phyloP scores from a whole-genome alignment of 2,797 vertebrate genomes.

The Austrolebias charrua region DNA sequence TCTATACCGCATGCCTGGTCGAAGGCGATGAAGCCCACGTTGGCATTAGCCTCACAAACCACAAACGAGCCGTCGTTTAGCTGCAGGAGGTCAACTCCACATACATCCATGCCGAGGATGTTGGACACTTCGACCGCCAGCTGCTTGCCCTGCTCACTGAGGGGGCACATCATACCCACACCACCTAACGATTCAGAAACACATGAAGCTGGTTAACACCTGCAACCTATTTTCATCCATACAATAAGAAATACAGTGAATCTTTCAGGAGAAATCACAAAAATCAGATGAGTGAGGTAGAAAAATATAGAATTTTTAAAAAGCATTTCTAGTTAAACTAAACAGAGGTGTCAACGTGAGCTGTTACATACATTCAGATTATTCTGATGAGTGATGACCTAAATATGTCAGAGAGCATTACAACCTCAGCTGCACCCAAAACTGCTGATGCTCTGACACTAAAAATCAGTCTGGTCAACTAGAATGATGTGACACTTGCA shows the following conservation, averaged over 20 bases:
- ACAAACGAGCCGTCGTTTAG: slow-evolving; percentile 88
- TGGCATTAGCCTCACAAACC: slow-evolving; percentile 92
- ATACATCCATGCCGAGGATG: slow-evolving; percentile 93
- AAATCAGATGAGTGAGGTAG: neutral
- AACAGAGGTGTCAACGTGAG: slow-evolving; percentile 18
- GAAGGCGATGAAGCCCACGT: slow-evolving; percentile 91
- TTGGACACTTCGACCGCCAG: slow-evolving; percentile 91
- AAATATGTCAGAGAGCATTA: slow-evolving; percentile 64
- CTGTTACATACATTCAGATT: slow-evolving; percentile 53
- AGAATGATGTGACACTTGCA: slow-evolving; percentile 18
- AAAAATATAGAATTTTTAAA: neutral
- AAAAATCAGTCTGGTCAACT: slow-evolving; percentile 44
- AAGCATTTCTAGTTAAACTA: no score
- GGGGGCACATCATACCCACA: slow-evolving; percentile 88
- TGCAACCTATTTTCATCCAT: neutral
- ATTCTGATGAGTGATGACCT: slow-evolving; percentile 60
- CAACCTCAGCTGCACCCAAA: slow-evolving; percentile 20
- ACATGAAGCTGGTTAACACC: slow-evolving; percentile 12
- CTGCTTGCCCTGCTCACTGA: slow-evolving; percentile 90
- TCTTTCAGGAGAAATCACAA: no score
- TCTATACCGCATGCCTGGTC: slow-evolving; percentile 91
- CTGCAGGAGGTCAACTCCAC: slow-evolving; percentile 90
- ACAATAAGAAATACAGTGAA: neutral
- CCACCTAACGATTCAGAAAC: slow-evolving; percentile 76
- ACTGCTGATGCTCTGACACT: slow-evolving; percentile 34